Percentiles rank a stretch among this genome's conserved stretches.
Evolutionary conservation across 2,113 vertebrate genomes (phyloP).

Genomic region (Corythoichthys haematopterus): DNA sequence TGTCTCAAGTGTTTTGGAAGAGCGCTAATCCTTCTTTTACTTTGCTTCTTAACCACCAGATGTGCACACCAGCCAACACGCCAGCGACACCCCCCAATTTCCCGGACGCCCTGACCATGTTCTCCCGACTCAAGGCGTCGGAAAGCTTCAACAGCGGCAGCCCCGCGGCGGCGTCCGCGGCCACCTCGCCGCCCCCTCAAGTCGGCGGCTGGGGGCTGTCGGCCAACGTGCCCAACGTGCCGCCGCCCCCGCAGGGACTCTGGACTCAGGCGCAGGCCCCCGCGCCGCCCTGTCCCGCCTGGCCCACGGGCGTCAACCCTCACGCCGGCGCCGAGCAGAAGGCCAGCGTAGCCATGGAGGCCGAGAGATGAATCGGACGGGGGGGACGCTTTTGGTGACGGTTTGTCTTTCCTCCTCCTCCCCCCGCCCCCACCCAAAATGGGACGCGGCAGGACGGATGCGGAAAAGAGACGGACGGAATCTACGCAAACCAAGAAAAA

Average conservation of each 20-base stretch:
- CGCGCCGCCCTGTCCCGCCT: slow-evolving; percentile 76
- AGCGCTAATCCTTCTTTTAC: not conserved
- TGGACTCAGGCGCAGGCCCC: slow-evolving; percentile 83
- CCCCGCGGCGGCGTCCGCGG: slow-evolving; percentile 79
- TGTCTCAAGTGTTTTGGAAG: not conserved
- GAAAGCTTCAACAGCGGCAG: slow-evolving; percentile 83
- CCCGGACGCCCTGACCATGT: slow-evolving; percentile 93
- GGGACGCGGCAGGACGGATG: slow-evolving; percentile 21
- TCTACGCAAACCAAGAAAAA: slow-evolving; percentile 70
- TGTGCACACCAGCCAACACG: slow-evolving; percentile 98
- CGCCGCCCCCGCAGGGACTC: slow-evolving; percentile 74
- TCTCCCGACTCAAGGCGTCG: slow-evolving; percentile 93
- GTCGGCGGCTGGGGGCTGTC: slow-evolving; percentile 75
- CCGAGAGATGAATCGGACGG: slow-evolving; percentile 87
- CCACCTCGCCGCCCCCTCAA: slow-evolving; percentile 81
- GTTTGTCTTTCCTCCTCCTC: slow-evolving; percentile 30
- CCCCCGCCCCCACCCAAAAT: not conserved
- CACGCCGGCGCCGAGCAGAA: slow-evolving; percentile 82
- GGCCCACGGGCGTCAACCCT: slow-evolving; percentile 75
- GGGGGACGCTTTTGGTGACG: slow-evolving; percentile 9
- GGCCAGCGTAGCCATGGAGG: slow-evolving; percentile 90
- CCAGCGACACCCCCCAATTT: slow-evolving; percentile 97
- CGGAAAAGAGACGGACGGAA: slow-evolving; percentile 38
- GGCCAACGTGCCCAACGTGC: slow-evolving; percentile 71
- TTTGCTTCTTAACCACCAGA: slow-evolving; percentile 65